Evolutionary conservation across 2,888 invertebrate species (phyloP).

Genomic region (Allacma fusca): DNA sequence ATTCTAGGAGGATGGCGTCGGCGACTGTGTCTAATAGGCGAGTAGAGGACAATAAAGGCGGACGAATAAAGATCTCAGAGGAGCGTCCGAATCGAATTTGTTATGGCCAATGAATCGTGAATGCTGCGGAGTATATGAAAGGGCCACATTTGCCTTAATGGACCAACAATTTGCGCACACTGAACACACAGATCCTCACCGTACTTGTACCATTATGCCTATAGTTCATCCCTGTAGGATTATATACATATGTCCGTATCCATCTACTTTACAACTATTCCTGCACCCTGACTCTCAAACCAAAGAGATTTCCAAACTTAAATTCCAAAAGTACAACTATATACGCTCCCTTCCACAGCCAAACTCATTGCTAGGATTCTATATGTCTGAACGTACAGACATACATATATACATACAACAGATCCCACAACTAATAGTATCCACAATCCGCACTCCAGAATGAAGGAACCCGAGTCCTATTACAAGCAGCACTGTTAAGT

Average conservation of each 20-base stretch:
- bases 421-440: not conserved
- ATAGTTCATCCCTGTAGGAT: not conserved
- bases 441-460: not conserved
- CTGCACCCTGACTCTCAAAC: not conserved
- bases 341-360: too few species aligned
- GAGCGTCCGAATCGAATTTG: constrained; percentile 60
- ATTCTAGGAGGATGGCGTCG: constrained; percentile 39
- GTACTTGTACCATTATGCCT: not conserved
- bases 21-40: constrained; percentile 38
- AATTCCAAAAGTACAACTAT: not conserved
- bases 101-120: constrained; percentile 61
- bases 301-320: constrained; percentile 6
- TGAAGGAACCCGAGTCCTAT: not conserved
- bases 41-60: constrained; percentile 57
- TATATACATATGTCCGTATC: not conserved
- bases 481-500: not conserved
- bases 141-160: constrained; percentile 56
- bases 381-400: not conserved
- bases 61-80: constrained; percentile 57
- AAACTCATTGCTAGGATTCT: too few species aligned
- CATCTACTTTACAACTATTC: not conserved
- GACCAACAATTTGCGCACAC: constrained; percentile 57
- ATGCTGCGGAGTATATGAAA: constrained; percentile 53
- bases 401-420: not conserved
- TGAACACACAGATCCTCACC: constrained; percentile 9